A percentile compares a stretch with the other conserved stretches of the same genome.
phyloP scores from a whole-genome alignment of 1,140 invertebrate species.

The Coboldia fuscipes region DNA sequence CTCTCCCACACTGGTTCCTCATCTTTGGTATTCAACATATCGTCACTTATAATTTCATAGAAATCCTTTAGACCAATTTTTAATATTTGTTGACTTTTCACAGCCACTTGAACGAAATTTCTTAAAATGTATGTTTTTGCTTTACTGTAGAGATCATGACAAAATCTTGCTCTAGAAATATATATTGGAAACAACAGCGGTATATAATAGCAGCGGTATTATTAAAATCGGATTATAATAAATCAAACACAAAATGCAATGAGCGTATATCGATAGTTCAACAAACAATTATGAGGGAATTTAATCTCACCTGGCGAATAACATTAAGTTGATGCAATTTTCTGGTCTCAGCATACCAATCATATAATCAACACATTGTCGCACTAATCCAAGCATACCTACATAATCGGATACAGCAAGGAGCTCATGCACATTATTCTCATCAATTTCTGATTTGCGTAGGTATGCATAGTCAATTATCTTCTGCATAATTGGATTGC shows the following conservation, averaged over 20 bases:
- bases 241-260: too few species aligned
- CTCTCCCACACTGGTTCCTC: conserved; percentile 33
- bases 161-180: conserved; percentile 6
- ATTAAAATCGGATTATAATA: too few species aligned
- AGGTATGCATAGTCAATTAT: conserved; percentile 69
- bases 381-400: conserved; percentile 49
- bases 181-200: background rate
- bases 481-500: conserved; percentile 43
- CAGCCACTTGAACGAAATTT: conserved; percentile 46
- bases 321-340: conserved; percentile 64
- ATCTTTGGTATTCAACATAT: conserved; percentile 45
- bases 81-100: conserved; percentile 48
- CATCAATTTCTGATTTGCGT: conserved; percentile 40
- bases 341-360: conserved; percentile 34
- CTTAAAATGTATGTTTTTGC: conserved; percentile 47
- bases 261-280: background rate
- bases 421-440: conserved; percentile 54
- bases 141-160: conserved; percentile 37
- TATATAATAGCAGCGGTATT: background rate
- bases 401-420: conserved; percentile 59
- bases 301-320: conserved; percentile 59
- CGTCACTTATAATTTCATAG: conserved; percentile 44
- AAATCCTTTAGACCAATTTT: conserved; percentile 44
- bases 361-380: conserved; percentile 56
- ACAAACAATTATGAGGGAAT: too few species aligned